Base-by-base conservation (phyloP, 2,113 vertebrate species). In the Trematomus loennbergii region DNA sequence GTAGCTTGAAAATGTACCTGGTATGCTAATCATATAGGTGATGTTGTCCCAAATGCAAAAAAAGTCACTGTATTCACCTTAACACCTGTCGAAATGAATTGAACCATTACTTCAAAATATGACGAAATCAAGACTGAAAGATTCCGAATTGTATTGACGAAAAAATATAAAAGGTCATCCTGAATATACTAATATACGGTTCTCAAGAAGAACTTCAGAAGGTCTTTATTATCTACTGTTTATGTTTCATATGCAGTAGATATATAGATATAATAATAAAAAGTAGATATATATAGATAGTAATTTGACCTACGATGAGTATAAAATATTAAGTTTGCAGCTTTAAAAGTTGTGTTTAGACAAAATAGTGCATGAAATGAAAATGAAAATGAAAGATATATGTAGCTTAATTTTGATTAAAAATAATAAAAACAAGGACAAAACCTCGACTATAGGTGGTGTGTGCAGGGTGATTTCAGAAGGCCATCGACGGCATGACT, bases 401-500 rank as follows among this genome's bases (percentile, higher is more conserved):
- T 9, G 1, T 6, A 1, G 16, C 4, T 46, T 73, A 15, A 46
- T 69, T 64, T 50, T 3, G 7, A 48, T 55, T 45, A 0, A 55
- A 61, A 33, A n/a, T 43, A 49, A 48, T 16, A 16, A 73, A 75
- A 54, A 61, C 13, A 49, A 8, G 16, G n/a, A 20, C 4, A n/a
- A 55, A 57, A 3, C 17, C 7, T 60, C 3, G 16, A 3, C 11
- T 62, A 70, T 48, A 45, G 40, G 48, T 49, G 45, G 48, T 11
- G 1, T 69, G 65, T 12, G 50, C 29, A 48, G 72, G 76, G 74
- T 55, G 55, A 82, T 85, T 81, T 79, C 45, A 6, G 75, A 76
- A 82, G 80, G 36, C 60, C 69, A 55, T 68, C 13, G 60, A 73
- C 52, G 36, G 82, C 90, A 87, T 92, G 88, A 93, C 90, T 79